phyloP scores from a whole-genome alignment of 2,113 vertebrate genomes.

The Axis porcinus region DNA sequence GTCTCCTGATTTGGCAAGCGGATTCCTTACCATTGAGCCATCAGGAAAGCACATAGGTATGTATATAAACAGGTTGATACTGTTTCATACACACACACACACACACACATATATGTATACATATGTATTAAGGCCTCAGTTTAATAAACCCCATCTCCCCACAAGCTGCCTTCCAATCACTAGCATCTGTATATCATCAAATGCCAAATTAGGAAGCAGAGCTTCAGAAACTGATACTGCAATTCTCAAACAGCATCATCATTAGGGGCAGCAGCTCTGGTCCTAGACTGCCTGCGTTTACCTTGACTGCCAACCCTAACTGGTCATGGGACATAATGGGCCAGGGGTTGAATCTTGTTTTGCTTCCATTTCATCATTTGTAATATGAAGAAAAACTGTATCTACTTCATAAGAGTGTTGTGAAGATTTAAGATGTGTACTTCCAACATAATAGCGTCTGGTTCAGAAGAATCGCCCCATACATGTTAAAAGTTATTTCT shows the following conservation, averaged over 20 bases:
- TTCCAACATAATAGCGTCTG: neutral
- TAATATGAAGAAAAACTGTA: neutral
- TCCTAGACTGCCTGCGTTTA: neutral
- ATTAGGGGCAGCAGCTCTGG: neutral
- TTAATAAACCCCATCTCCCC: neutral
- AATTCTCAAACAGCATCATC: neutral
- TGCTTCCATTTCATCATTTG: neutral
- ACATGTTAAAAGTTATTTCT: neutral
- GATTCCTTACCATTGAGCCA: neutral
- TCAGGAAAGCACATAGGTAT: neutral
- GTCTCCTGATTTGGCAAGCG: neutral
- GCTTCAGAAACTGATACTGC: neutral
- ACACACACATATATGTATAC: too few relatives aligned
- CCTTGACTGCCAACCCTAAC: too few relatives aligned
- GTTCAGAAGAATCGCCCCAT: neutral
- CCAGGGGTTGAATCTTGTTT: neutral
- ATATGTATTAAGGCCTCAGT: neutral
- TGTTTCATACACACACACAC: neutral
- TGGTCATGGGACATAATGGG: too few relatives aligned
- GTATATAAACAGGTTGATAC: neutral
- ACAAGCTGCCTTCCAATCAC: neutral
- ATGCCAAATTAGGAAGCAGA: neutral
- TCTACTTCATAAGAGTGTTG: neutral
- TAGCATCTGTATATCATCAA: fast-evolving
- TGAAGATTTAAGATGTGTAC: neutral